Evolutionary conservation across 2,797 vertebrate species (phyloP).

Genomic region (Australoheros facetus): DNA sequence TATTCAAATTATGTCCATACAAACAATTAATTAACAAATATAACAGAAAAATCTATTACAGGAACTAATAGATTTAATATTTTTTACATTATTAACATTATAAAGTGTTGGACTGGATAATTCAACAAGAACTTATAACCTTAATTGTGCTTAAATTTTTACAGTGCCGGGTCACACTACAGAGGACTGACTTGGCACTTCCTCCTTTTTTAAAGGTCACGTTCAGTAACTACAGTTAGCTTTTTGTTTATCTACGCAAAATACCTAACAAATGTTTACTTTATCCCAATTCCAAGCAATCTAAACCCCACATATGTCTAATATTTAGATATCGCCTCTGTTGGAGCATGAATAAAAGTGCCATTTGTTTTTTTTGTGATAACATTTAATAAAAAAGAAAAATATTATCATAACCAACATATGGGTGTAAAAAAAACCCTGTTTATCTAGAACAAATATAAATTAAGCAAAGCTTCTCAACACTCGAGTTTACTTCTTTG

Average conservation of each 20-base stretch:
- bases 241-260: background rate
- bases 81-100: background rate
- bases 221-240: background rate
- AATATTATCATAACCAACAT: background rate
- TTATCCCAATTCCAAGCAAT: background rate
- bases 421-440: background rate
- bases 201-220: background rate
- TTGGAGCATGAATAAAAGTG: background rate
- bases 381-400: background rate
- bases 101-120: background rate
- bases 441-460: background rate
- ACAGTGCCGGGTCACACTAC: background rate
- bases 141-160: background rate
- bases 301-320: background rate
- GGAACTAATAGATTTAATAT: background rate
- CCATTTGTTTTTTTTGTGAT: background rate
- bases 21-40: background rate
- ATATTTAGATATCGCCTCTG: background rate
- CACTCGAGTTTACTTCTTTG: background rate
- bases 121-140: background rate
- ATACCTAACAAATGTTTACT: background rate
- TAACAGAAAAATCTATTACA: background rate
- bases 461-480: background rate
- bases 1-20: too few species aligned
- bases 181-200: background rate